A percentile compares a stretch with the other conserved stretches of the same genome.
These are phyloP conservation scores for Streptopelia turtur DNA, from an alignment of 2,797 vertebrate species.

Conservation along the genomic window DNA sequence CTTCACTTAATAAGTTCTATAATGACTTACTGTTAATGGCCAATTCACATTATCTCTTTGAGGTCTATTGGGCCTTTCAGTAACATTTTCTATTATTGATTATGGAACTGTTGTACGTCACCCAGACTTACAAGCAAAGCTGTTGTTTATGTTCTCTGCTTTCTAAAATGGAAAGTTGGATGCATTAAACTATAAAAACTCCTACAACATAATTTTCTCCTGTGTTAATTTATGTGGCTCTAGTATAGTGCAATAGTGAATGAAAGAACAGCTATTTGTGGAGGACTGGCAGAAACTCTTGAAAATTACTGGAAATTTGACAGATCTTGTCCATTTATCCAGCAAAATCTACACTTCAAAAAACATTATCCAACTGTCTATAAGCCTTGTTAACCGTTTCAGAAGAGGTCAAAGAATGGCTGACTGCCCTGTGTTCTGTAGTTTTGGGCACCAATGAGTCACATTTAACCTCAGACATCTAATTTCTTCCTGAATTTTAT, in stretches of 20 bases:
- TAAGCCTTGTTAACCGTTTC: not conserved
- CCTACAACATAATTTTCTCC: not conserved
- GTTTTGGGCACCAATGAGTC: not conserved
- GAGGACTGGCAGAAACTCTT: not conserved
- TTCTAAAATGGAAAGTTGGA: not conserved
- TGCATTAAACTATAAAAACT: not conserved
- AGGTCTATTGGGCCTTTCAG: conserved; percentile 32
- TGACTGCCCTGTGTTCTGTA: not conserved
- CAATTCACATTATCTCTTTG: conserved; percentile 43
- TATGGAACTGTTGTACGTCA: not conserved
- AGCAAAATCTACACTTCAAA: not conserved
- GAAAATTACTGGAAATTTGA: not conserved
- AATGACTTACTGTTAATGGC: conserved; percentile 55
- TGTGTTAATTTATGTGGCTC: not conserved
- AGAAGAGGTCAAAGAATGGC: not conserved
- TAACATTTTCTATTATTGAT: conserved; percentile 35
- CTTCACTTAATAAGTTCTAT: conserved; percentile 67
- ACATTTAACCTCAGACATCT: not conserved
- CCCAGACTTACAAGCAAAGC: not conserved
- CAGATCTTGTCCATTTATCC: not conserved
- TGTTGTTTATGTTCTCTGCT: not conserved
- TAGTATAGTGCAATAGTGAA: not conserved
- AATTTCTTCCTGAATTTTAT: not conserved
- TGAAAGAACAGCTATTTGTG: not conserved
- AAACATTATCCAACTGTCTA: not conserved